Percentiles rank a stretch among this genome's conserved stretches.
Conservation (phyloP, 2,888 invertebrate genomes). For the Coleophora flavipennella region DNA sequence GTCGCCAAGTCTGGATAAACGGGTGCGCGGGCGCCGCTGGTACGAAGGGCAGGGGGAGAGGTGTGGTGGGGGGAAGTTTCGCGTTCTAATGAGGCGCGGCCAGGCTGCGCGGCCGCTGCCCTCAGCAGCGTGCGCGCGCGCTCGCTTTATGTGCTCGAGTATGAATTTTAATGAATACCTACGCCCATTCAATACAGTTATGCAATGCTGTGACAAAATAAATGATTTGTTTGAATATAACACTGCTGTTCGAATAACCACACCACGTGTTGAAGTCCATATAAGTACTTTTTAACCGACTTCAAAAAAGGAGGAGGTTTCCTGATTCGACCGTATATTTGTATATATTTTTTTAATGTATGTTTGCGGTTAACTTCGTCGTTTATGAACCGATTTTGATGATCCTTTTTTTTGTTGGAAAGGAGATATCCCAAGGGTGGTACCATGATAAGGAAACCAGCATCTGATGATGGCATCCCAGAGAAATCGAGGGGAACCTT, state of each 20-base stretch:
- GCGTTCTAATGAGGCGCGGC: conserved; percentile 54
- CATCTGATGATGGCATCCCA: too few species aligned
- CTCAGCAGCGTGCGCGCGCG: conserved; percentile 41
- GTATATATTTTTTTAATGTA: too few species aligned
- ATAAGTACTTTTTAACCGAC: too few species aligned
- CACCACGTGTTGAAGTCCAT: too few species aligned
- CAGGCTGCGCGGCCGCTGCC: conserved; percentile 48
- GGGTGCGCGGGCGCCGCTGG: conserved; percentile 44
- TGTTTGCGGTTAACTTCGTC: too few species aligned
- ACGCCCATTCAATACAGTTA: conserved; percentile 39
- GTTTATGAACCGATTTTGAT: too few species aligned
- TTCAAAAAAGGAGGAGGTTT: too few species aligned
- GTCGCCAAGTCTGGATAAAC: conserved; percentile 51
- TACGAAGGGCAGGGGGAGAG: conserved; percentile 13
- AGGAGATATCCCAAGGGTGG: too few species aligned
- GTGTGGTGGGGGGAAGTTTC: conserved; percentile 30
- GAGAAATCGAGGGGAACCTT: too few species aligned
- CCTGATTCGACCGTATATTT: too few species aligned
- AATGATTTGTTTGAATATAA: conserved; percentile 5
- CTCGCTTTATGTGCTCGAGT: conserved; percentile 43
- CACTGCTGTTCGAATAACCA: background rate
- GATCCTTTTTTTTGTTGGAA: too few species aligned
- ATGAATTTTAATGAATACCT: conserved; percentile 47
- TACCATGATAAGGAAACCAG: too few species aligned
- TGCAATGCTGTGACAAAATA: background rate